phyloP scores from a whole-genome alignment of 2,888 invertebrate species.

The Philopedon plagiatum region DNA sequence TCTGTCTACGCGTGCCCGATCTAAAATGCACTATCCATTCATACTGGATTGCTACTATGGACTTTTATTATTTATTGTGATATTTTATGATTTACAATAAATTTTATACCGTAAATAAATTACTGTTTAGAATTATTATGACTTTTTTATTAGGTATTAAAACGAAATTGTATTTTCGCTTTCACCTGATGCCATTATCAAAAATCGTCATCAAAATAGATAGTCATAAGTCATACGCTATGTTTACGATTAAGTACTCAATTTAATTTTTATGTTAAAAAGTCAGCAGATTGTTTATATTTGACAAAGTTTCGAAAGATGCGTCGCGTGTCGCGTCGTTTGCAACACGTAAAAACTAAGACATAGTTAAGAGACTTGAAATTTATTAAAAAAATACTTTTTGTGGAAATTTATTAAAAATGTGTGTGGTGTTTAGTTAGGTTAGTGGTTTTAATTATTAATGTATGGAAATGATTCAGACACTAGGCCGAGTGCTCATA shows the following conservation, averaged over 20 bases:
- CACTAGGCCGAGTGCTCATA: not conserved
- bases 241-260: not conserved
- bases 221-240: not conserved
- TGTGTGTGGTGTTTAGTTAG: not conserved
- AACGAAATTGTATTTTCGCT: conserved; percentile 4
- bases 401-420: not conserved
- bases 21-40: not conserved
- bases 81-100: conserved; percentile 4
- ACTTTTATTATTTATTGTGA: not conserved
- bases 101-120: conserved; percentile 5
- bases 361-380: not conserved
- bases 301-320: conserved; percentile 25
- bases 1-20: not conserved
- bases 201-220: conserved; percentile 5
- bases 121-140: not conserved
- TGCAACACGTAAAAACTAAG: not conserved
- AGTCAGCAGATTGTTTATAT: conserved; percentile 17
- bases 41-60: not conserved
- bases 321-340: not conserved
- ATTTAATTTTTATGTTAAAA: conserved; percentile 11
- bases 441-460: not conserved
- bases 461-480: conserved; percentile 8
- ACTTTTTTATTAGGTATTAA: conserved; percentile 7
- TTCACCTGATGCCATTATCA: conserved; percentile 19
- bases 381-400: not conserved